These are phyloP conservation scores for Lysiphlebus fabarum DNA, from an alignment of 1,140 invertebrate genomes.

Conservation along the genomic window DNA sequence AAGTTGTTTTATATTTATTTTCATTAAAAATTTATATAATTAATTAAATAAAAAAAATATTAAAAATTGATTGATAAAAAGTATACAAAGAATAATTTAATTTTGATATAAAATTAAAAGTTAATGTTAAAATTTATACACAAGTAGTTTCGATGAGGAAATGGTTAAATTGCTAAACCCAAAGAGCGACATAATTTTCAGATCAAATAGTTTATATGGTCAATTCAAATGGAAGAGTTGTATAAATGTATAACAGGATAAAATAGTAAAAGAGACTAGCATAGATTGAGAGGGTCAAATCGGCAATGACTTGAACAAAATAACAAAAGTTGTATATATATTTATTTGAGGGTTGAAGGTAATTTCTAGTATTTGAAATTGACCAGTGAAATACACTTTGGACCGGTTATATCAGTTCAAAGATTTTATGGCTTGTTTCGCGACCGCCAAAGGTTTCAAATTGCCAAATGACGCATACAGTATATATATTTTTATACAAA, in stretches of 20 bases:
- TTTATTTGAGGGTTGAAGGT: constrained; percentile 21
- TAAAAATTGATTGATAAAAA: too few relatives aligned
- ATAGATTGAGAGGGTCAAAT: constrained; percentile 3
- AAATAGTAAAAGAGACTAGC: too few relatives aligned
- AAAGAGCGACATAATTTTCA: constrained; percentile 32
- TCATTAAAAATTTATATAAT: too few relatives aligned
- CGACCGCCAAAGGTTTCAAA: neutral
- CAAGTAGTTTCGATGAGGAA: too few relatives aligned
- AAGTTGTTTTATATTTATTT: too few relatives aligned
- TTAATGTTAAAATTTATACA: too few relatives aligned
- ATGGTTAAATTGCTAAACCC: constrained; percentile 14
- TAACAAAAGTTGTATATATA: constrained; percentile 16
- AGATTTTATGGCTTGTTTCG: constrained; percentile 34
- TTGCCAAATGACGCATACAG: too few relatives aligned
- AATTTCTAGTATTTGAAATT: constrained; percentile 23
- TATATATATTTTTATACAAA: too few relatives aligned
- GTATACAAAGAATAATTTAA: too few relatives aligned
- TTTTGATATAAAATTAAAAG: too few relatives aligned
- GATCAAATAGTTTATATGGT: constrained; percentile 31
- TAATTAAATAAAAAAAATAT: too few relatives aligned
- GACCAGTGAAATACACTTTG: constrained; percentile 27
- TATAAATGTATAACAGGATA: neutral
- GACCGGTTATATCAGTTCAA: constrained; percentile 26
- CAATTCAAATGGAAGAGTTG: neutral
- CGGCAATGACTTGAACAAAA: constrained; percentile 10